Evolutionary conservation across 2,113 vertebrate genomes (phyloP), one percentile per base, ranked within the genome.

Genomic region (Pithys albifrons): DNA sequence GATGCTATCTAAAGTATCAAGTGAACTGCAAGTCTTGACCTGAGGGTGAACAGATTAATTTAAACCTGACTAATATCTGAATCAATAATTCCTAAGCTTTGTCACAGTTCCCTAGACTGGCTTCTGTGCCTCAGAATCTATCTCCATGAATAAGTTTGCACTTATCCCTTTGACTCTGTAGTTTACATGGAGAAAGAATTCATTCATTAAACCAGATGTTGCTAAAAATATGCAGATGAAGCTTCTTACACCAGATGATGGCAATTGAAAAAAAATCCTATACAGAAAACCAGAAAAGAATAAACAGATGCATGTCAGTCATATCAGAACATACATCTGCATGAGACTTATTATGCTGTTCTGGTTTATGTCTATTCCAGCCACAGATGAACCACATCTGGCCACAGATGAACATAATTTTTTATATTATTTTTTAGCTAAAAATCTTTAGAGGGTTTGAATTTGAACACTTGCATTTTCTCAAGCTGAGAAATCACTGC

Each of bases 131-230:
- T 96, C 55, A 48, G 73, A 67, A 82, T 27, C 28, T 79, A 82
- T 27, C 28, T 79, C 74, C 74, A 61, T 55, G 39, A 27, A 96
- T 49, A 88, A 79, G 84, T 66, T 1, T 76, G 45, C 19, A 79
- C 67, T 78, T 43, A 83, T 70, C 4, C 12, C 62, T 84, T 92
- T 91, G 48, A 64, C 49, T 84, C 69, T 67, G 48, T 41, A 78
- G 75, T 31, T 74, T 87, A 90, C 70, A 88, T 5, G 9, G 85
- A 91, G 80, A 67, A 91, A 85, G 54, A 81, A 91, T 31, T 92
- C 41, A 81, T 69, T 54, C 61, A 81, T 89, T 86, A 84, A 95
- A 91, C 51, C 69, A 82, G 91, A 82, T 75, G 69, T 39, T 83
- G 67, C 78, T 85, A 81, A 74, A 88, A 84, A 92, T 41, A 76